A percentile compares a stretch with the other conserved stretches of the same genome.
Conservation (phyloP, 1,140 invertebrate species). For the Saccostrea cuccullata region DNA sequence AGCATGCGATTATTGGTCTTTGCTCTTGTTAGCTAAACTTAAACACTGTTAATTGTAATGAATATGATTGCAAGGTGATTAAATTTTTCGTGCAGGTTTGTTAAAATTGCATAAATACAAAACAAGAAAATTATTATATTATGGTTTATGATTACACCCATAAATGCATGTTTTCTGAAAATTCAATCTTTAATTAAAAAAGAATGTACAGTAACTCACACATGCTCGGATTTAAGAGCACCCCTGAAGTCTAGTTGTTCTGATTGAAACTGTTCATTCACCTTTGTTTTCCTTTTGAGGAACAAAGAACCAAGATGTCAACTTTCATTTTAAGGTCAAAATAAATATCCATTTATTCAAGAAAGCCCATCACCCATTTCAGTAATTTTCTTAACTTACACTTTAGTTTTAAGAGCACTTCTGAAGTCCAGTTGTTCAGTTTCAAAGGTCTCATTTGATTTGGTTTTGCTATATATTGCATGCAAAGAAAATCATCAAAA, state of each 20-base stretch:
- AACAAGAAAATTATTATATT: neutral
- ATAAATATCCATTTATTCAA: neutral
- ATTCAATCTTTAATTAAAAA: neutral
- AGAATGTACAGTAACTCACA: neutral
- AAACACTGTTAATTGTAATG: neutral
- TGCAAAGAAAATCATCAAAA: conserved; percentile 41
- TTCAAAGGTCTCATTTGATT: conserved; percentile 22
- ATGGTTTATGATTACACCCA: neutral
- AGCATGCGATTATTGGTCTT: neutral
- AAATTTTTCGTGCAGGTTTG: neutral
- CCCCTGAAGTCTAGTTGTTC: conserved; percentile 66
- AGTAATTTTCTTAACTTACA: conserved; percentile 65
- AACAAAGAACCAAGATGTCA: neutral
- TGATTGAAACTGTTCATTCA: conserved; percentile 58
- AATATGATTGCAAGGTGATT: neutral
- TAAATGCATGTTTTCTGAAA: neutral
- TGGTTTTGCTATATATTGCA: conserved; percentile 33
- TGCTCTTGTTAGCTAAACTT: neutral
- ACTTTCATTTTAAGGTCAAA: neutral
- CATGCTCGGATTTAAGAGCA: conserved; percentile 54
- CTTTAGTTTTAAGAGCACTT: conserved; percentile 68
- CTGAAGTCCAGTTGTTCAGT: conserved; percentile 71
- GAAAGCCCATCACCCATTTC: neutral
- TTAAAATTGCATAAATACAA: neutral
- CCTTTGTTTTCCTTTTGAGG: conserved; percentile 59